Evolutionary conservation across 2,113 vertebrate species (phyloP).

Genomic region (Peromyscus leucopus): DNA sequence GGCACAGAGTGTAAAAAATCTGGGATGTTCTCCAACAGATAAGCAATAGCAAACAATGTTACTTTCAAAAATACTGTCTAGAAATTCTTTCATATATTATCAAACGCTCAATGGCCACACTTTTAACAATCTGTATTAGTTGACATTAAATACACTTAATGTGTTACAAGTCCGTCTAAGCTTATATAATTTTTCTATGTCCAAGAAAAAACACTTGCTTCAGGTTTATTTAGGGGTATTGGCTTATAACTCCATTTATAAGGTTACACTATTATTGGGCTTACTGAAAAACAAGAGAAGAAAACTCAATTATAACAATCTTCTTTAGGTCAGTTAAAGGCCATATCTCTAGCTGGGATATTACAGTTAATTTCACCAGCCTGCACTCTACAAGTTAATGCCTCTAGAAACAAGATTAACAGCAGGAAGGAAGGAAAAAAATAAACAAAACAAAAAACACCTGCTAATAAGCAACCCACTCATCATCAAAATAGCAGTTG

Average conservation of each 20-base stretch:
- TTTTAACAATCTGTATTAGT: conserved; percentile 65
- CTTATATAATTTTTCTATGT: conserved; percentile 52
- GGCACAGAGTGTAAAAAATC: conserved; percentile 78
- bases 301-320: conserved; percentile 81
- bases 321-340: conserved; percentile 80
- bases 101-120: conserved; percentile 55
- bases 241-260: conserved; percentile 63
- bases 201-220: conserved; percentile 66
- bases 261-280: conserved; percentile 44
- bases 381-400: conserved; percentile 72
- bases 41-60: conserved; percentile 62
- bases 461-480: conserved; percentile 72
- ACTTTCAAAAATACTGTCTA: conserved; percentile 78
- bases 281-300: conserved; percentile 68
- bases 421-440: conserved; percentile 55
- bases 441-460: conserved; percentile 16
- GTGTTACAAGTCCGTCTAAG: conserved; percentile 64
- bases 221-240: conserved; percentile 61
- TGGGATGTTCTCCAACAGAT: conserved; percentile 74
- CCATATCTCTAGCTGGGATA: conserved; percentile 75
- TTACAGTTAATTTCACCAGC: conserved; percentile 75
- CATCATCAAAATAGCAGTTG: conserved; percentile 63
- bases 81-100: conserved; percentile 68
- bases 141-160: conserved; percentile 64
- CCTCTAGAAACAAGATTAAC: conserved; percentile 70